phyloP scores from a whole-genome alignment of 2,113 vertebrate genomes.

The Accipiter cooperii region DNA sequence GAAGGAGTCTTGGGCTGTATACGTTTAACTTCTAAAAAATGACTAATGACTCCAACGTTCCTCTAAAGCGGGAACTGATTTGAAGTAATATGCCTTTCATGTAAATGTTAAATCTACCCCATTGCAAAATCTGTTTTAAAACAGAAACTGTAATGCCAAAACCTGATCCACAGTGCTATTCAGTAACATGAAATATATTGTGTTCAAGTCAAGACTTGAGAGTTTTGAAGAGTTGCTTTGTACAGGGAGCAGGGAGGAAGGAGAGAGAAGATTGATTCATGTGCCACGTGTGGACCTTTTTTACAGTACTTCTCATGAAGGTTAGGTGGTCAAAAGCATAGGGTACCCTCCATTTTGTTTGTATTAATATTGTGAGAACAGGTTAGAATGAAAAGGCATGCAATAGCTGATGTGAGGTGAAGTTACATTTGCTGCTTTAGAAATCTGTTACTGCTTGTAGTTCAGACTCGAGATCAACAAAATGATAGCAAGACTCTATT shows the following conservation, averaged over 20 bases:
- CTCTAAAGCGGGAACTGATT: not conserved
- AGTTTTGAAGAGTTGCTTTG: not conserved
- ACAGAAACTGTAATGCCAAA: not conserved
- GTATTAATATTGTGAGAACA: not conserved
- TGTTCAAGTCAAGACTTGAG: not conserved
- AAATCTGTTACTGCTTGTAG: not conserved
- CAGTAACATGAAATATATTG: fast-evolving
- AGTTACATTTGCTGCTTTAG: not conserved
- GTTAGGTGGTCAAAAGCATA: not conserved
- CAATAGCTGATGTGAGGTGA: not conserved
- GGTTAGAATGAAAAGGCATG: not conserved
- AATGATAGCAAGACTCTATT: not conserved
- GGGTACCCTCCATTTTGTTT: not conserved
- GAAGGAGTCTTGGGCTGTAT: not conserved
- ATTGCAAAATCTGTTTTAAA: not conserved
- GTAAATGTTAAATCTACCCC: not conserved
- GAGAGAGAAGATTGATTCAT: not conserved
- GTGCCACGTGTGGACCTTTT: fast-evolving
- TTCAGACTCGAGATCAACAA: not conserved
- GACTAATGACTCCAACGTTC: not conserved
- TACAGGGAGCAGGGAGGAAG: fast-evolving
- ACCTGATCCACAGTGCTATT: not conserved
- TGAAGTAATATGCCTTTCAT: not conserved
- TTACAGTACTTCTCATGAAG: not conserved
- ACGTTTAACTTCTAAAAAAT: not conserved